A percentile compares a stretch with the other conserved stretches of the same genome.
These are phyloP conservation scores for Sebastes ruberrimus DNA, from an alignment of 2,797 vertebrate species.

Conservation along the genomic window DNA sequence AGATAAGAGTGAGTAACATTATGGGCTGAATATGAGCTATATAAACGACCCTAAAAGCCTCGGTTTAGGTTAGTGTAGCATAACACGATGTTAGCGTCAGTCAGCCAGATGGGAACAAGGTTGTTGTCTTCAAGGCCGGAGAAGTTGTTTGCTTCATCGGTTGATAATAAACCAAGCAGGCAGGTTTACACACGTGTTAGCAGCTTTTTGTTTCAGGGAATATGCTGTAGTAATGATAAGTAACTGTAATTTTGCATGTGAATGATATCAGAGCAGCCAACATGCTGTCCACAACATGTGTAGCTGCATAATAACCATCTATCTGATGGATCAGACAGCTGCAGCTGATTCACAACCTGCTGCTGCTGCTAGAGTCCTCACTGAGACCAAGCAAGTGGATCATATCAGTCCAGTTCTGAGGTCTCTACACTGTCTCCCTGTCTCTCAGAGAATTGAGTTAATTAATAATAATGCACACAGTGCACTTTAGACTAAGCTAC, in stretches of 20 bases:
- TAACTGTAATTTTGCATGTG: neutral
- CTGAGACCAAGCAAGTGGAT: too few species aligned
- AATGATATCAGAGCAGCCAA: neutral
- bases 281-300: neutral
- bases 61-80: neutral
- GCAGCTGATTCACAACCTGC: too few species aligned
- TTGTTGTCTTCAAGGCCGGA: constrained; percentile 13
- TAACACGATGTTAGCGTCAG: neutral
- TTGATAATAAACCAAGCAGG: accelerated
- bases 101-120: neutral
- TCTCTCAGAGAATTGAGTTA: too few species aligned
- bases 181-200: accelerated
- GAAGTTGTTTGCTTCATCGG: accelerated
- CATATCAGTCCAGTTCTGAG: too few species aligned
- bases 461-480: too few species aligned
- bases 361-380: too few species aligned
- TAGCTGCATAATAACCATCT: neutral
- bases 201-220: neutral
- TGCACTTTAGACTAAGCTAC: too few species aligned
- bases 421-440: too few species aligned
- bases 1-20: constrained; percentile 79
- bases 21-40: accelerated
- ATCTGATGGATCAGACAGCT: too few species aligned
- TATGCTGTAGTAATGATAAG: neutral
- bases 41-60: accelerated